Conservation (phyloP, 2,113 vertebrate genomes). For the Perccottus glenii region DNA sequence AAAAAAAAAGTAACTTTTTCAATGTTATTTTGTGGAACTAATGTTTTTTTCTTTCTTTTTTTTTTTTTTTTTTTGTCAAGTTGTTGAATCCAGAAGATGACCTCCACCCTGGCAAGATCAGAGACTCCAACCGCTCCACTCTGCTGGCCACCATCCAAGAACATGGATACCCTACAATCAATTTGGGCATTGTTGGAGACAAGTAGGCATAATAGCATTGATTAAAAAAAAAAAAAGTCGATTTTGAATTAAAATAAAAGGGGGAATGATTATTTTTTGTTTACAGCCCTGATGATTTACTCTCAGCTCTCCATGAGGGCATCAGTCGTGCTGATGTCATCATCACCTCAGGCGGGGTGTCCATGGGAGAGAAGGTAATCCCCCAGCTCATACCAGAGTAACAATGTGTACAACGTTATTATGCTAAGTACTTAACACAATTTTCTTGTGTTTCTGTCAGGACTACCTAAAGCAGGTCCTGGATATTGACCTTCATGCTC, state of each 20-base stretch:
- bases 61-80: constrained; percentile 64
- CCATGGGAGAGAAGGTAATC: constrained; percentile 97
- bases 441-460: constrained; percentile 69
- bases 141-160: constrained; percentile 99
- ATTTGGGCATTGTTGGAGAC: constrained; percentile 98
- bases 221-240: neutral
- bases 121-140: constrained; percentile 98
- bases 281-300: constrained; percentile 95
- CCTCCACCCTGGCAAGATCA: constrained; percentile 96
- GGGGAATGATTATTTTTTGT: constrained; percentile 27
- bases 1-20: neutral
- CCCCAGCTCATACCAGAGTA: too few species aligned
- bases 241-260: neutral
- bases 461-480: constrained; percentile 99
- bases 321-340: constrained; percentile 99
- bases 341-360: constrained; percentile 98
- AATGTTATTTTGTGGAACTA: neutral
- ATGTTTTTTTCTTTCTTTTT: too few species aligned
- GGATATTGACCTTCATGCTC: constrained; percentile 98
- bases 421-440: neutral
- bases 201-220: constrained; percentile 81
- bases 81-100: constrained; percentile 98
- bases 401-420: too few species aligned
- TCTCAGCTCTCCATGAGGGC: constrained; percentile 97
- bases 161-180: constrained; percentile 98